These are phyloP conservation scores for Gryllus bimaculatus DNA, from an alignment of 1,140 invertebrate genomes.

Conservation along the genomic window DNA sequence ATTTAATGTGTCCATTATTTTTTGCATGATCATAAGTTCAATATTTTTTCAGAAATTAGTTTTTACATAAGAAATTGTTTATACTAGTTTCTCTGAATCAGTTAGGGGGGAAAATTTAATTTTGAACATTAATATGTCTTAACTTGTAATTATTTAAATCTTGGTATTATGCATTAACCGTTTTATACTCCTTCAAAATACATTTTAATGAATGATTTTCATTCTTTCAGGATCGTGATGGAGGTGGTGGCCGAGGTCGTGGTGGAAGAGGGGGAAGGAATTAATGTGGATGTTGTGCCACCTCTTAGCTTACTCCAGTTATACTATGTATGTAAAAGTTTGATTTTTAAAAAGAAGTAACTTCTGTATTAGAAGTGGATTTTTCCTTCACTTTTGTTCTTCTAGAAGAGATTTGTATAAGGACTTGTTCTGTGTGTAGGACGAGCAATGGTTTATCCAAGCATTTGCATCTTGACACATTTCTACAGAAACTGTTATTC, in stretches of 20 bases:
- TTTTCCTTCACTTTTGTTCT: conserved; percentile 18
- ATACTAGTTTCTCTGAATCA: too few relatives aligned
- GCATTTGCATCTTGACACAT: conserved; percentile 14
- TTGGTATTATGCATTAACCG: too few relatives aligned
- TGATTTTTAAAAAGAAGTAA: conserved; percentile 15
- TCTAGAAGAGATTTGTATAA: conserved; percentile 10
- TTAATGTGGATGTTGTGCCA: conserved; percentile 9
- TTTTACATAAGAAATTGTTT: too few relatives aligned
- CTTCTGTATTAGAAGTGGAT: conserved; percentile 20
- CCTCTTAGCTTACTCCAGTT: conserved; percentile 18
- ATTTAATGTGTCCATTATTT: too few relatives aligned
- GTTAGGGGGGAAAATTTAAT: too few relatives aligned
- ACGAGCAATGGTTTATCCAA: conserved; percentile 10
- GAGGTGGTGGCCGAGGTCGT: conserved; percentile 28
- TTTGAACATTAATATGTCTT: too few relatives aligned
- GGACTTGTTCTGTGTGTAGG: conserved; percentile 12
- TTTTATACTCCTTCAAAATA: background rate
- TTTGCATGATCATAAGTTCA: too few relatives aligned
- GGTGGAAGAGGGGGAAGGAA: conserved; percentile 20
- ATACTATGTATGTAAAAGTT: conserved; percentile 11
- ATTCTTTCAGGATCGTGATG: conserved; percentile 34
- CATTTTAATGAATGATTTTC: background rate
- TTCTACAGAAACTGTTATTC: conserved; percentile 6
- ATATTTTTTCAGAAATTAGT: too few relatives aligned
- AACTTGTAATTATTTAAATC: too few relatives aligned